These are phyloP conservation scores for Itoplectis maculator DNA, from an alignment of 2,888 invertebrate species.

Conservation along the genomic window DNA sequence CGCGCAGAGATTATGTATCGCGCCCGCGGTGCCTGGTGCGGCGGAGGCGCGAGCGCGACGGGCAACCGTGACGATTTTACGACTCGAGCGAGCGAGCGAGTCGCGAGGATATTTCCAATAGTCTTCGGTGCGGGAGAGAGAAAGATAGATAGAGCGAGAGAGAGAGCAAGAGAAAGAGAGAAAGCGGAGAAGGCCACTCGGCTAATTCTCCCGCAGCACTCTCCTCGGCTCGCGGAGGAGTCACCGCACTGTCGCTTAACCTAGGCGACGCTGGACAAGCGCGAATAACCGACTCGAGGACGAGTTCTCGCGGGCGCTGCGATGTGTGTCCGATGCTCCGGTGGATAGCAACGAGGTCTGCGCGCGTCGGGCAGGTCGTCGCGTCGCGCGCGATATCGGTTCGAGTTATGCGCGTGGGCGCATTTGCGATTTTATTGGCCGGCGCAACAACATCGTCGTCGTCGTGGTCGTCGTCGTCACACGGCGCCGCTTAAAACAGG, in stretches of 20 bases:
- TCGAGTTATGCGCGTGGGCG: conserved; percentile 56
- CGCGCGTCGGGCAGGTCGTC: neutral
- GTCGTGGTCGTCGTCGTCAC: conserved; percentile 47
- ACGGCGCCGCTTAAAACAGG: conserved; percentile 61
- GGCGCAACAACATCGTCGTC: conserved; percentile 61
- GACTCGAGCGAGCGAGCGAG: conserved; percentile 62
- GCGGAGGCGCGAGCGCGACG: conserved; percentile 10
- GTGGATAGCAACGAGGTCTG: conserved; percentile 48
- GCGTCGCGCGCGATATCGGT: conserved; percentile 39
- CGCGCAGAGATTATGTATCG: conserved; percentile 36
- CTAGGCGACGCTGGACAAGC: conserved; percentile 17
- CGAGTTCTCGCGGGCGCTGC: conserved; percentile 35
- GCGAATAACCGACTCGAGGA: conserved; percentile 46
- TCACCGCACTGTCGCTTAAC: conserved; percentile 22
- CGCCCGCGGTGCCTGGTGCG: neutral
- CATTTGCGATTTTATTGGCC: conserved; percentile 67
- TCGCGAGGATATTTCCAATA: conserved; percentile 57
- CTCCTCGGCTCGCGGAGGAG: neutral
- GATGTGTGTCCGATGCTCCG: conserved; percentile 69
- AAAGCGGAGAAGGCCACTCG: neutral
- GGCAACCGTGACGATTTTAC: conserved; percentile 65
- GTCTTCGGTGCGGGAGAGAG: conserved; percentile 28
- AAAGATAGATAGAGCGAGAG: neutral
- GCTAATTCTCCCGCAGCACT: conserved; percentile 56
- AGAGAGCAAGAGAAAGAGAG: neutral